Base-by-base conservation (phyloP, 2,113 vertebrate species). In the Macrotus californicus region DNA sequence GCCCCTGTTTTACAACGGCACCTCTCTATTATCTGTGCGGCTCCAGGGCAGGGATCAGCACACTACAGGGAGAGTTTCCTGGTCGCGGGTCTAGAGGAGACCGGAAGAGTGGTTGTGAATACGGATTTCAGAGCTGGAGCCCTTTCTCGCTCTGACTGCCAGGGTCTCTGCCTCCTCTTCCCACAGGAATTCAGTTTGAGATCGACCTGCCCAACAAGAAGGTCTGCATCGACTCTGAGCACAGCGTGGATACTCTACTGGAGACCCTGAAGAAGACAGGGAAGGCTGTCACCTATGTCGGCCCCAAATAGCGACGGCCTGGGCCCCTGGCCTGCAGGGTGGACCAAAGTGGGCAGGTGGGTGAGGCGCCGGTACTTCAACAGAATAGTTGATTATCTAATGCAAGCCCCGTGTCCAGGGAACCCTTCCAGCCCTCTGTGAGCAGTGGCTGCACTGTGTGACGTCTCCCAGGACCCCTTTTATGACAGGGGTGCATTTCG, bases 161-260 rank as follows among this genome's bases (percentile, higher is more conserved):
- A 86, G 22, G 21, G n/a, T 89, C 92, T 87, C 76, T 67, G 22
- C 59, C 83, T 96, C 92, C 95, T 79, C 48, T 76, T 91, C 90
- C 90, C 5, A 0, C 94, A 99, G 99, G 98, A 91, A 99, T 99
- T 52, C 98, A 98, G 95, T 99, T 99, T 98, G 98, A 99, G 66
- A 99, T 99, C 83, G 99, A 99, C 96, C 98, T 99, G 81, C 98
- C 99, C 3, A 99, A 99, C 97, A 99, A 99, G 96, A 99, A 99
- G 97, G 99, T 99, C 48, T 98, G 96, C 95, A 99, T 99, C 0
- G 98, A 99, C 87, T 99, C 99, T 0, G 99, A 99, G 83, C 99
- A 98, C 97, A 98, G 97, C 0, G 95, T 98, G 61, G 98, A 99
- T 10, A 97, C 98, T 29, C 98, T 99, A 8, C 61, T 98, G 97